Evolutionary conservation across 2,797 vertebrate genomes (phyloP), one percentile per base, ranked within the genome.

Genomic region (Bucorvus abyssinicus): DNA sequence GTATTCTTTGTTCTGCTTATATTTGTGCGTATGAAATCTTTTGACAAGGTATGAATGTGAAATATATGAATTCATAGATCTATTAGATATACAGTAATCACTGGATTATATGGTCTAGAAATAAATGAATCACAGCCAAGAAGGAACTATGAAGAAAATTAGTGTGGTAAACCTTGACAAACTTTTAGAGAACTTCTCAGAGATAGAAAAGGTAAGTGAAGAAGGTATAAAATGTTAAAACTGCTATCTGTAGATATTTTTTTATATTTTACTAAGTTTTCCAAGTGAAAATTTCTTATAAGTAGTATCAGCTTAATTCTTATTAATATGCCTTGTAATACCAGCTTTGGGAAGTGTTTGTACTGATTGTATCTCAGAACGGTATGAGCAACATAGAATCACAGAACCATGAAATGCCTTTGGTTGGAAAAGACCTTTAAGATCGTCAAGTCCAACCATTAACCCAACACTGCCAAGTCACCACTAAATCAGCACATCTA

Each of bases 201-300:
- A 97, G 14, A 97, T 99, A 53, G 99, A 99, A 96, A 98, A 98
- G 98, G 99, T 99, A 98, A 78, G 94, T 55, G 59, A 88, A 87
- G 34, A 65, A 80, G 5, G 21, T n/a, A 52, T 78, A 90, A 84
- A 65, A 77, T 60, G 10, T 87, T 88, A 52, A 75, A 45, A 87
- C 20, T 56, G 1, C 17, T 26, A 21, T 22, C 24, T 59, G 0
- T 44, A 60, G 79, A 38, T 73, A 29, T 27, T 91, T 20, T 64
- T 49, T 68, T 47, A 16, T 4, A 45, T 49, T 89, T 64, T 53
- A 36, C 23, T 45, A 40, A 24, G 4, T 2, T 83, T 89, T 69
- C 69, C 18, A 27, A 44, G 16, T 61, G n/a, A 59, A 83, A 68
- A 38, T 67, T 56, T 87, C 21, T 76, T 87, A 14, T 9, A 52